A percentile compares a stretch with the other conserved stretches of the same genome.
phyloP scores from a whole-genome alignment of 2,113 vertebrate genomes.

The Tautogolabrus adspersus region DNA sequence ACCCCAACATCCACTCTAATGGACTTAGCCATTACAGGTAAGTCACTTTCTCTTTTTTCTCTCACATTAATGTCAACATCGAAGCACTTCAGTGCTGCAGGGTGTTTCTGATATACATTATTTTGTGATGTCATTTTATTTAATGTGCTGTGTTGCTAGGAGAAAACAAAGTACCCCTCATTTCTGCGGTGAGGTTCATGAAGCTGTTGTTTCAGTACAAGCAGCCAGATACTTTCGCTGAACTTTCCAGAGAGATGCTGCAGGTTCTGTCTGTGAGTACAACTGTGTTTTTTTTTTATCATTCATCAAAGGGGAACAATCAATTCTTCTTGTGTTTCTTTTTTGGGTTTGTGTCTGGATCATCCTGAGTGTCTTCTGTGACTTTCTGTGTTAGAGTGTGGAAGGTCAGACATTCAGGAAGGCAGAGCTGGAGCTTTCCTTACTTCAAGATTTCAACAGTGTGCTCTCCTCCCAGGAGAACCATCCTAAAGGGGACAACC shows the following conservation, averaged over 20 bases:
- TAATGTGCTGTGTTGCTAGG: constrained; percentile 71
- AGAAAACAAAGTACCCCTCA: constrained; percentile 83
- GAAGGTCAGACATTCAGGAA: constrained; percentile 82
- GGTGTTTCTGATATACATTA: constrained; percentile 11
- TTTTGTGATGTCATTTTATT: background rate
- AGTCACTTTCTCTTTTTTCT: constrained; percentile 22
- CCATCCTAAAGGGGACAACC: constrained; percentile 57
- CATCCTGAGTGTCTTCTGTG: background rate
- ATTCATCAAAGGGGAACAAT: background rate
- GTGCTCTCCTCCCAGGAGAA: constrained; percentile 80
- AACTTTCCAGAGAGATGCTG: constrained; percentile 78
- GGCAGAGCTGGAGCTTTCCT: constrained; percentile 86
- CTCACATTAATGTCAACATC: background rate
- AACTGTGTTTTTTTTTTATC: background rate
- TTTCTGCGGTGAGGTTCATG: constrained; percentile 88
- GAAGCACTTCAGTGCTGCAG: background rate
- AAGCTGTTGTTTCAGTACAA: constrained; percentile 92
- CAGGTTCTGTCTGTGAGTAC: constrained; percentile 87
- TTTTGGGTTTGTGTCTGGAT: constrained; percentile 1
- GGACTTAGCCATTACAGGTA: constrained; percentile 77
- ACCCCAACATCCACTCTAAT: constrained; percentile 64
- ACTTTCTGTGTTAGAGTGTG: constrained; percentile 79
- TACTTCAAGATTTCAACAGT: constrained; percentile 84
- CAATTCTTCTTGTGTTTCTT: background rate
- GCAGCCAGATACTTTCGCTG: constrained; percentile 86